Conservation (phyloP, 2,888 invertebrate genomes). For the Rhingia rostrata region DNA sequence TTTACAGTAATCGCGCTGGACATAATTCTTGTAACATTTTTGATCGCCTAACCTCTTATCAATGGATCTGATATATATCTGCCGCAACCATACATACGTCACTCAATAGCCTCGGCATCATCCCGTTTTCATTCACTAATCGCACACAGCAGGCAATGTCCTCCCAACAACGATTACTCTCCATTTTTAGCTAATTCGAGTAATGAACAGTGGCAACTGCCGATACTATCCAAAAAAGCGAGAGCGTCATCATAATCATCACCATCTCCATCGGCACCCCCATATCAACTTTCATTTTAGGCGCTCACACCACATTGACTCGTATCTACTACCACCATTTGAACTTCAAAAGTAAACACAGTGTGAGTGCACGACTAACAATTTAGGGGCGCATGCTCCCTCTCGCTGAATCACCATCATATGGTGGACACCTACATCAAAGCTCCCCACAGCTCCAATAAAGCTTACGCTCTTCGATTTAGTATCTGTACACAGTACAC, state of each 20-base stretch:
- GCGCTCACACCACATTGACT: slow-evolving; percentile 10
- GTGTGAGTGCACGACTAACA: neutral
- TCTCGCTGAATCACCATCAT: slow-evolving; percentile 53
- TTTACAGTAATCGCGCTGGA: no score
- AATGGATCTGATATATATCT: no score
- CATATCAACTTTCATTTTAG: slow-evolving; percentile 68
- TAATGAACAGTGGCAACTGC: slow-evolving; percentile 41
- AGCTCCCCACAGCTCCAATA: slow-evolving; percentile 34
- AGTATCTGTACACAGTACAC: slow-evolving; percentile 21
- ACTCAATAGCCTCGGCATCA: no score
- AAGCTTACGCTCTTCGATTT: slow-evolving; percentile 44
- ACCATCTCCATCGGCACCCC: slow-evolving; percentile 12
- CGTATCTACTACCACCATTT: slow-evolving; percentile 20
- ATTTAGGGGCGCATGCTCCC: slow-evolving; percentile 72
- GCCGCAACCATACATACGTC: no score
- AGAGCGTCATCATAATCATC: slow-evolving; percentile 41
- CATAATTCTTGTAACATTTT: no score
- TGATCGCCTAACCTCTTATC: no score
- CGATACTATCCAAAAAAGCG: slow-evolving; percentile 28
- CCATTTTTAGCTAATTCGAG: slow-evolving; percentile 26
- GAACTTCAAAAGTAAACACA: slow-evolving; percentile 57
- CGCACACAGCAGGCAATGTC: slow-evolving; percentile 1
- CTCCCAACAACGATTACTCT: slow-evolving; percentile 25
- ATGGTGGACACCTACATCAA: slow-evolving; percentile 50
- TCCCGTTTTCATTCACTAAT: neutral